These are phyloP conservation scores for Tetragonula clypearis DNA, from an alignment of 1,140 invertebrate genomes.

Conservation along the genomic window DNA sequence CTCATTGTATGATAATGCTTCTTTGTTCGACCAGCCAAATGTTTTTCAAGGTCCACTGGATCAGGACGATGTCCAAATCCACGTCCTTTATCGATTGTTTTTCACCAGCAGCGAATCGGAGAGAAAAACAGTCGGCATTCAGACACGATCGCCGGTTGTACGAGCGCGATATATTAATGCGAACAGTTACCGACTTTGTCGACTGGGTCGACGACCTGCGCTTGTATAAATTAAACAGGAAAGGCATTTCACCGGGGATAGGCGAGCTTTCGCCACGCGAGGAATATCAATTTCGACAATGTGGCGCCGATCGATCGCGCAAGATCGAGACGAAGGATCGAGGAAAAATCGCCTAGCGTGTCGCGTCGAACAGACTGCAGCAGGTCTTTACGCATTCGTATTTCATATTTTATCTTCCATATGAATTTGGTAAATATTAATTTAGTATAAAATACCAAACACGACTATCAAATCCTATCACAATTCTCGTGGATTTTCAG, in stretches of 20 bases:
- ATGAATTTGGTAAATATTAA: no score
- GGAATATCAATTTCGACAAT: conserved; percentile 38
- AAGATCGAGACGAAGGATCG: background rate
- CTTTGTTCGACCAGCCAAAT: no score
- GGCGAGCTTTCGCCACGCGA: conserved; percentile 48
- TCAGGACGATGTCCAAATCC: background rate
- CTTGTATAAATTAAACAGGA: conserved; percentile 28
- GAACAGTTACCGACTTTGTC: conserved; percentile 53
- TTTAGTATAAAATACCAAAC: no score
- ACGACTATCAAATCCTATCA: no score
- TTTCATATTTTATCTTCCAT: no score
- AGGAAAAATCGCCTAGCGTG: no score
- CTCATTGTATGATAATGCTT: no score
- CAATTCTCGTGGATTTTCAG: no score
- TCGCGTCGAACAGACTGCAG: background rate
- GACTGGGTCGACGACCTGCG: conserved; percentile 48
- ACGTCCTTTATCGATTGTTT: background rate
- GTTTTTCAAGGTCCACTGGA: background rate
- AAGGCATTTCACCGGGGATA: conserved; percentile 56
- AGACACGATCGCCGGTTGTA: conserved; percentile 31
- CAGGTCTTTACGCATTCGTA: no score
- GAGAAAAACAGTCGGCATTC: conserved; percentile 7
- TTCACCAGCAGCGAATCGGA: background rate
- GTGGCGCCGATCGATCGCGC: conserved; percentile 2
- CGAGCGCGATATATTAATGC: conserved; percentile 52